These are phyloP conservation scores for Eulimnadia texana DNA, from an alignment of 1,140 invertebrate genomes.

Conservation along the genomic window DNA sequence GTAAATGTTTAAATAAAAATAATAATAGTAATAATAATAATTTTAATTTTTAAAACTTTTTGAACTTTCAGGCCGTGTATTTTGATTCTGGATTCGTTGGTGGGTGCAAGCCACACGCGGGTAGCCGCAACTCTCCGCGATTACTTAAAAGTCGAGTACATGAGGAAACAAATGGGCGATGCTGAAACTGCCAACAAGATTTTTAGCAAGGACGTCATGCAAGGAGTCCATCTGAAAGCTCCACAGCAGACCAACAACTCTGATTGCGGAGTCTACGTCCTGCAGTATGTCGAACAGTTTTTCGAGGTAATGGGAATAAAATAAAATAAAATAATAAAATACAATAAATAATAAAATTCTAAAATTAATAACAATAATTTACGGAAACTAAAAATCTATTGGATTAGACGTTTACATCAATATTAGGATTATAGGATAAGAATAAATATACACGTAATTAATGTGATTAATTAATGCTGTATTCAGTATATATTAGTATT, in stretches of 20 bases:
- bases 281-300: slow-evolving; percentile 93
- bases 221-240: slow-evolving; percentile 69
- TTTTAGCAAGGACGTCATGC: slow-evolving; percentile 63
- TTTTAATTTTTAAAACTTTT: no score
- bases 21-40: neutral
- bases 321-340: neutral
- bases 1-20: neutral
- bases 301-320: slow-evolving; percentile 50
- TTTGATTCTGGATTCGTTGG: slow-evolving; percentile 85
- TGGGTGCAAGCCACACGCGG: slow-evolving; percentile 55
- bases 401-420: neutral
- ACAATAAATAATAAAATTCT: slow-evolving; percentile 20
- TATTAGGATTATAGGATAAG: no score
- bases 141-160: slow-evolving; percentile 79
- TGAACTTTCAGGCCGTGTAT: slow-evolving; percentile 82
- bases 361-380: slow-evolving; percentile 40
- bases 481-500: no score
- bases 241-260: slow-evolving; percentile 94
- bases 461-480: no score
- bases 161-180: slow-evolving; percentile 57
- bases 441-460: no score
- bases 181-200: no score
- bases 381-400: neutral
- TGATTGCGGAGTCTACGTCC: slow-evolving; percentile 88
- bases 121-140: slow-evolving; percentile 75